Conservation (phyloP, 2,888 invertebrate species). For the Drosophila birchii region DNA sequence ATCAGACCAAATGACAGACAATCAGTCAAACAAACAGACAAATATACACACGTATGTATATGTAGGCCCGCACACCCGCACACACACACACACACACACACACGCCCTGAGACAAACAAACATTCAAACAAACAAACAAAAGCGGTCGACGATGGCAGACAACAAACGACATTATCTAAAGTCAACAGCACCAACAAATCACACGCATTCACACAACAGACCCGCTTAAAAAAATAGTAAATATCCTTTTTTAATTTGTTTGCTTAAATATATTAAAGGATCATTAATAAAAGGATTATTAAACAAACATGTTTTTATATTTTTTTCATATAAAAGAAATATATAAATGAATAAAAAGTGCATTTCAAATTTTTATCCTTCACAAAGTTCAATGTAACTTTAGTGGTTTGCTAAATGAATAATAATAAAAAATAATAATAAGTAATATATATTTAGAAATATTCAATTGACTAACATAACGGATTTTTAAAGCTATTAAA, state of each 20-base stretch:
- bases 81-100: constrained; percentile 8
- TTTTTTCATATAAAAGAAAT: background rate
- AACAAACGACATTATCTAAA: constrained; percentile 79
- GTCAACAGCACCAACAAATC: constrained; percentile 66
- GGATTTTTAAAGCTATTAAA: background rate
- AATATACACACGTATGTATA: constrained; percentile 51
- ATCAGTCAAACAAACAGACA: constrained; percentile 73
- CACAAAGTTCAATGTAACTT: accelerated
- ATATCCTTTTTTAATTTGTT: background rate
- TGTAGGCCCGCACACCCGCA: constrained; percentile 27
- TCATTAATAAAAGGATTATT: background rate
- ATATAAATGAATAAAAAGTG: background rate
- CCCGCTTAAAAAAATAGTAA: constrained; percentile 17
- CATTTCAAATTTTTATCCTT: background rate
- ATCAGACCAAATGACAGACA: constrained; percentile 74
- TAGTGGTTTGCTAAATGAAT: accelerated
- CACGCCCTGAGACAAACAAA: constrained; percentile 27
- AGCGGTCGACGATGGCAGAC: constrained; percentile 41
- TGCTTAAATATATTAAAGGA: background rate
- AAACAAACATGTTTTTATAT: background rate
- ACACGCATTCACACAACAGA: constrained; percentile 24
- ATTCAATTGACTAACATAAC: background rate
- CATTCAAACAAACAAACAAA: constrained; percentile 36
- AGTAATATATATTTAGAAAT: background rate
- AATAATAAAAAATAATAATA: background rate